Base-by-base conservation (phyloP, 2,888 invertebrate genomes). In the Bellardia bayeri region DNA sequence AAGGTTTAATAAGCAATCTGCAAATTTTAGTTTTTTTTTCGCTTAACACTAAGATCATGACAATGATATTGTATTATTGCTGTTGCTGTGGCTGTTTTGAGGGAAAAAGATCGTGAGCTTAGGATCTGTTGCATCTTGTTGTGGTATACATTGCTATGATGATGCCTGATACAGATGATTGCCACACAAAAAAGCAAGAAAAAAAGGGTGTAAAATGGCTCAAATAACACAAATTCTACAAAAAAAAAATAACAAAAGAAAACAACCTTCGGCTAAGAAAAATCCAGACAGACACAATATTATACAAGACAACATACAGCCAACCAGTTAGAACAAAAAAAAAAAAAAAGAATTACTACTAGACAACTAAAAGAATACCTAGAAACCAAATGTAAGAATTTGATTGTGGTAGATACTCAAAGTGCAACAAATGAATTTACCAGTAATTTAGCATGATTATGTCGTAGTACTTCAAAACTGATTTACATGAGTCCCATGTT, bases 361-460 rank as follows among this genome's bases (percentile, higher is more conserved):
- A 72, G 84, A 81, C 69, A 71, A 63, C 63, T 61, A 49, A 69
- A 82, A 72, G 74, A 82, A 72, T 71, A 54, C 54, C 83, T 76
- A 69, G 82, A 80, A 87, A 83, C 78, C 83, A 84, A 86, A 80
- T 80, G 49, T 56, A 69, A 54, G 88, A 90, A 76, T 64, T 72
- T 45, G 72, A 16, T 69, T 69, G 69, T 68, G 51, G 71, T 33
- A 74, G 45, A 61, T 54, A 33, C 14, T 82, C 42, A 66, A 85
- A 75, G 85, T 79, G 90, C 90, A 91, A 90, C 92, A 92, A 92
- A 91, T 91, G 92, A 91, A 91, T 91, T 92, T 91, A 91, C 91
- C 90, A 90, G 91, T 91, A 92, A 92, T 91, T 92, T 92, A 92
- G 91, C 91, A 91, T 92, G 92, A 92, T 92, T 92, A 91, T 91